These are phyloP conservation scores for Sebastiscus albofasciatus DNA, from an alignment of 2,797 vertebrate genomes.

Conservation along the genomic window DNA sequence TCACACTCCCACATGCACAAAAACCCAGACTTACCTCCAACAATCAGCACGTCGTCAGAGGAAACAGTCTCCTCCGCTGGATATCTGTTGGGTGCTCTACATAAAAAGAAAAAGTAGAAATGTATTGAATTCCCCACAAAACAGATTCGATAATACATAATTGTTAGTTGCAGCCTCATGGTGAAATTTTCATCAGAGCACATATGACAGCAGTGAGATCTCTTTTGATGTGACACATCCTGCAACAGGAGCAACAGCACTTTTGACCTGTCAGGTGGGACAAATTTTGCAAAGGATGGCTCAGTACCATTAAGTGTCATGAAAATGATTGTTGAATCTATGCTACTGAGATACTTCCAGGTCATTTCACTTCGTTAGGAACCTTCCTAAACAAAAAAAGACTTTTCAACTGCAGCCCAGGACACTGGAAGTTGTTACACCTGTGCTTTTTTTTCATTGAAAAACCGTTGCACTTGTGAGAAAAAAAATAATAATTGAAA, in stretches of 20 bases:
- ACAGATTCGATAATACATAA: background rate
- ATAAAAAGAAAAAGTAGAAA: background rate
- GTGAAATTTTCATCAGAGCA: background rate
- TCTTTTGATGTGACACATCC: background rate
- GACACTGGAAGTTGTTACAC: background rate
- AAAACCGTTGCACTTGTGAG: background rate
- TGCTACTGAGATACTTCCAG: too few relatives aligned
- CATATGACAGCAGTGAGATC: background rate
- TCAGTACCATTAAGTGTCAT: background rate
- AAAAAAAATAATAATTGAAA: background rate
- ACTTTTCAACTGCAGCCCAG: too few relatives aligned
- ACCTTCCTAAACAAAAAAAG: too few relatives aligned
- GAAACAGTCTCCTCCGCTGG: background rate
- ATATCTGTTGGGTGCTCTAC: background rate
- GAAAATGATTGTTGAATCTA: too few relatives aligned
- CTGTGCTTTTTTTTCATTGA: background rate
- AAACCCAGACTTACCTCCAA: conserved; percentile 40
- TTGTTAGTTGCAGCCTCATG: background rate
- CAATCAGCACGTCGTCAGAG: conserved; percentile 6
- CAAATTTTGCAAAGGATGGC: background rate
- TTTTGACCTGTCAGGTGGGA: background rate
- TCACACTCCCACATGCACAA: conserved; percentile 29
- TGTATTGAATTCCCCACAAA: background rate
- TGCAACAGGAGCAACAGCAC: background rate
- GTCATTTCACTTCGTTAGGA: too few relatives aligned